Evolutionary conservation across 23 tunicate genomes (phyloP).

Genomic region (Styela plicata): DNA sequence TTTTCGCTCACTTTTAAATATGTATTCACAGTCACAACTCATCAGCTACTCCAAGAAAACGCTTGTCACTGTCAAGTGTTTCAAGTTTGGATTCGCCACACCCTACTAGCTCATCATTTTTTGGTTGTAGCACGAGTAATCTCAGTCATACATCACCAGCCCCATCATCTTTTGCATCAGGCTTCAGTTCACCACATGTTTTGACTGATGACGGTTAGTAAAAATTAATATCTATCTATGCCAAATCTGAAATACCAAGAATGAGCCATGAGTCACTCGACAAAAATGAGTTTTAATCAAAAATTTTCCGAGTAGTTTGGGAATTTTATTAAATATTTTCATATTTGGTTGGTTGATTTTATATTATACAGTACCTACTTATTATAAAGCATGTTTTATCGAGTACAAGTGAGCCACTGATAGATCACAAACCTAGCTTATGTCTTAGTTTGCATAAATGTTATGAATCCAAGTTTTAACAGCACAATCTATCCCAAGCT

Average conservation of each 20-base stretch:
- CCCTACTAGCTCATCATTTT: conserved; percentile 3
- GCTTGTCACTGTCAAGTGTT: conserved; percentile 79
- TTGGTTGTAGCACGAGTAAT: conserved; percentile 16
- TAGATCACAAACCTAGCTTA: no score
- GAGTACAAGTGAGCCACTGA: no score
- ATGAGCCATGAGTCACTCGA: no score
- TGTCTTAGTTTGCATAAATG: no score
- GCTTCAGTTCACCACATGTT: conserved; percentile 36
- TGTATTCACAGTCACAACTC: conserved; percentile 11
- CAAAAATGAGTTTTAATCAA: no score
- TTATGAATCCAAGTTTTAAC: no score
- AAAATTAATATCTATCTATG: background rate
- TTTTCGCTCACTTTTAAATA: background rate
- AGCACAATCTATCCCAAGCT: no score
- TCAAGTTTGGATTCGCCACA: conserved; percentile 75
- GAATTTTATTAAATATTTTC: no score
- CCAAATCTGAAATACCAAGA: background rate
- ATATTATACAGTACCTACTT: no score
- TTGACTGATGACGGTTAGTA: conserved; percentile 38
- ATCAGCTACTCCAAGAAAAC: conserved; percentile 68
- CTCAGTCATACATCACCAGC: conserved; percentile 46
- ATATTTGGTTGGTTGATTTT: no score
- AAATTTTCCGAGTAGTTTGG: no score
- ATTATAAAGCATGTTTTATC: no score
- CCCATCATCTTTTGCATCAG: conserved; percentile 31